phyloP scores from a whole-genome alignment of 2,888 invertebrate genomes.

The Mycalesis mineus region DNA sequence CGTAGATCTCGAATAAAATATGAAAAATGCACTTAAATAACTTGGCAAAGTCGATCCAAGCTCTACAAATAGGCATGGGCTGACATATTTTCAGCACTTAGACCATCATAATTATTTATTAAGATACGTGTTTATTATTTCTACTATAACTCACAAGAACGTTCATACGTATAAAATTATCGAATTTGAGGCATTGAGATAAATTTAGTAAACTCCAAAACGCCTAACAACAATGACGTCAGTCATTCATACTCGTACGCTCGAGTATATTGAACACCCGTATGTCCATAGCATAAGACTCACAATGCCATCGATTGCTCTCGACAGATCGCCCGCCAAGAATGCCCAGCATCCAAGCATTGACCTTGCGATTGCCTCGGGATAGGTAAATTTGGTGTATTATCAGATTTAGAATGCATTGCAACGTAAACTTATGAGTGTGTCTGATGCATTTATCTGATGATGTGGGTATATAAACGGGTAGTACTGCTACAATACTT shows the following conservation, averaged over 20 bases:
- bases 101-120: no score
- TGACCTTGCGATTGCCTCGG: conserved; percentile 29
- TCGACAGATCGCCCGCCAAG: conserved; percentile 27
- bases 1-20: no score
- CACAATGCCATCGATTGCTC: conserved; percentile 4
- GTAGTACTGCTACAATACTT: no score
- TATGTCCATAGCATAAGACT: neutral
- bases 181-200: conserved; percentile 2
- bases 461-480: no score
- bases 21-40: no score
- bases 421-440: neutral
- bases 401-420: conserved; percentile 14
- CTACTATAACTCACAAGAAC: no score
- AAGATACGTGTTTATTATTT: no score
- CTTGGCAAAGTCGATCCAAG: no score
- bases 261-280: neutral
- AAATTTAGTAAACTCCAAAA: neutral
- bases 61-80: no score
- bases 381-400: conserved; percentile 18
- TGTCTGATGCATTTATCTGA: neutral
- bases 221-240: conserved; percentile 2
- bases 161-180: neutral
- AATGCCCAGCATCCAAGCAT: conserved; percentile 25
- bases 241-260: neutral
- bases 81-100: no score